A percentile compares a stretch with the other conserved stretches of the same genome.
Conservation (phyloP, 2,113 vertebrate genomes). For the zebrafish (Danio rerio) region GRCz12tu NC_133176.1:9690501-9691000, state of each 20-base stretch:
- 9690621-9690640: neutral
- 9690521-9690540: too few species aligned
- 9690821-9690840: constrained; percentile 12
- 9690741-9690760: neutral
- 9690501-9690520: too few species aligned
- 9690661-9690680: neutral
- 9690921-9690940: neutral
- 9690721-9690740: neutral
- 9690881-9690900: neutral
- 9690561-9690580: too few species aligned
- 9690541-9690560: too few species aligned
- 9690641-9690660: neutral
- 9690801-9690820: constrained; percentile 2
- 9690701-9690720: neutral
- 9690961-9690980: neutral
- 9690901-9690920: constrained; percentile 17
- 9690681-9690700: neutral
- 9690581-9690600: too few species aligned
- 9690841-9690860: constrained; percentile 7
- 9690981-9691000: neutral
- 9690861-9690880: constrained; percentile 12
- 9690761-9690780: neutral
- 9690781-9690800: constrained; percentile 6
- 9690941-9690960: constrained; percentile 2
- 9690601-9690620: too few species aligned